Conservation (phyloP, 2,113 vertebrate genomes). For the Penelope pileata region DNA sequence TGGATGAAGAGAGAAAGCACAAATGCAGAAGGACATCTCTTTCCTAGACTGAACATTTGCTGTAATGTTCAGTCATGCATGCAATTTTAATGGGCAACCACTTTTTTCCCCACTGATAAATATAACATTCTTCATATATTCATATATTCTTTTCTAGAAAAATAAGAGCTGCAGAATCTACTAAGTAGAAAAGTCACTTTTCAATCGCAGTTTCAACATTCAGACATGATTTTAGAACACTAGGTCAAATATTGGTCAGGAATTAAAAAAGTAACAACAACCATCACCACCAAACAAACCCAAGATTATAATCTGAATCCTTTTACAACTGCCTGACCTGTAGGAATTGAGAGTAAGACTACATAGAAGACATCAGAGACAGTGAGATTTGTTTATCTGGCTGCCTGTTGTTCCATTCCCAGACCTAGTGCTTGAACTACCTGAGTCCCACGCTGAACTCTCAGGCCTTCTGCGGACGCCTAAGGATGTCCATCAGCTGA, state of each 20-base stretch:
- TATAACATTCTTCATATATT: neutral
- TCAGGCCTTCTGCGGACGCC: neutral
- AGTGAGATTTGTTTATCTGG: too few relatives aligned
- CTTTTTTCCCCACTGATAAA: neutral
- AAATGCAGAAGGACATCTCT: neutral
- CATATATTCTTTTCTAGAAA: fast-evolving
- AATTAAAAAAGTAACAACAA: neutral
- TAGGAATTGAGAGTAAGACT: neutral
- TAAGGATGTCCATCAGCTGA: neutral
- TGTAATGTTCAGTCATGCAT: neutral
- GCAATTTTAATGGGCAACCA: neutral
- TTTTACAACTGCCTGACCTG: neutral
- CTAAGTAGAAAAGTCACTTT: neutral
- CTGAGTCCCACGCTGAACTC: neutral
- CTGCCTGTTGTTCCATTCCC: neutral
- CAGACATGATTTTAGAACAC: neutral
- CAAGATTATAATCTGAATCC: neutral
- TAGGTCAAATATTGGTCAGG: neutral
- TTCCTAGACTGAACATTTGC: neutral
- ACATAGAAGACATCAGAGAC: neutral
- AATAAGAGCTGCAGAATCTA: neutral
- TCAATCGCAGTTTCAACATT: neutral
- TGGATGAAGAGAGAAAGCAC: neutral
- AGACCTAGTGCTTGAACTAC: neutral
- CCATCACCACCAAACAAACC: neutral